Base-by-base conservation (phyloP, 2,113 vertebrate species). In the Astatotilapia flaviijosephi region DNA sequence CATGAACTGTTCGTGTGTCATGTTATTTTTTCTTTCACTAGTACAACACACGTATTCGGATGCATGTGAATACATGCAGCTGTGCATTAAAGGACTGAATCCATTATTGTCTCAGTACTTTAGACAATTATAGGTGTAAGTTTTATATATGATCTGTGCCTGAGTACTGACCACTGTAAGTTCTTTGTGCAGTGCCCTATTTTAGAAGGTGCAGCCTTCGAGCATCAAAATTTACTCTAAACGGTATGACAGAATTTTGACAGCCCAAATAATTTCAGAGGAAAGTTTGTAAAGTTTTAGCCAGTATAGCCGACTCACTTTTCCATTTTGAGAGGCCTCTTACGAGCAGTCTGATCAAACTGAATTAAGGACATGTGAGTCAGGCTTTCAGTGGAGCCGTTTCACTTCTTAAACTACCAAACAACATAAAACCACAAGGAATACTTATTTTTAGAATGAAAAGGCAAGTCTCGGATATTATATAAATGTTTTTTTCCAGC, bases 381-480 rank as follows among this genome's bases (percentile, higher is more conserved):
- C 37, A 47, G n/a, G 54, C 77, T 91, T 88, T 79, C 75, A 83
- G 26, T 55, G 70, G 65, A 83, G 40, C 21, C 21, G 40, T 60
- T 84, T 86, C 19, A 45, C n/a, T 85, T 82, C 73, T 83, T 35
- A 79, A 81, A 80, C 83, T 56, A 75, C 13, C 35, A 31, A 40
- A 82, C 35, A 82, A 60, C 53, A 83, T 92, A 79, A 81, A 83
- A 79, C 37, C 80, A 91, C 82, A 86, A 51, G 51, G 73, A 75
- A 92, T 80, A 60, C 73, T 87, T 87, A 68, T 75, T 83, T 92
- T 90, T 90, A 49, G 70, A 88, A 70, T 55, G 9, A 88, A 86
- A 85, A 21, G n/a, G 13, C 77, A 83, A 80, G 45, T 79, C 82
- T 85, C 73, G 79, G 80, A 83, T 86, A 84, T 91, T 91, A 89